A percentile compares a stretch with the other conserved stretches of the same genome.
Evolutionary conservation across 2,113 vertebrate genomes (phyloP).

Genomic region (Ascaphus truei): DNA sequence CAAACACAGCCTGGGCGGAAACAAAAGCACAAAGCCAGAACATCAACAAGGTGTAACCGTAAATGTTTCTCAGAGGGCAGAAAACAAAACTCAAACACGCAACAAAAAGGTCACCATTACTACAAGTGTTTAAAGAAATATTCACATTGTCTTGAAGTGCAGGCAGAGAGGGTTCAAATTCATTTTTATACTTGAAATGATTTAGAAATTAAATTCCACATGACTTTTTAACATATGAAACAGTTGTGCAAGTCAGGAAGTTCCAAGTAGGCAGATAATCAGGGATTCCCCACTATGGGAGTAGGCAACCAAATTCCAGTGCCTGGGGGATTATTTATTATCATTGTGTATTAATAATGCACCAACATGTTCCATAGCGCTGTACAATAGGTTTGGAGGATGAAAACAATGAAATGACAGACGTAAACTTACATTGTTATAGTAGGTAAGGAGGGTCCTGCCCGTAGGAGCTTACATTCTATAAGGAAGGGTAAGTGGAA

Average conservation of each 20-base stretch:
- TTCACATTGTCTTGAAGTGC: too few relatives aligned
- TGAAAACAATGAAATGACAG: too few relatives aligned
- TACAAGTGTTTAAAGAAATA: neutral
- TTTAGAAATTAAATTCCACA: neutral
- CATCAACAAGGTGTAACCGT: conserved; percentile 18
- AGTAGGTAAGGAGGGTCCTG: too few relatives aligned
- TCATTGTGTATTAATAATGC: too few relatives aligned
- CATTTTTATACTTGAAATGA: neutral
- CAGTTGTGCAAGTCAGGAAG: neutral
- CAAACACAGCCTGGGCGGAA: neutral
- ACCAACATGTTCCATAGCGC: too few relatives aligned
- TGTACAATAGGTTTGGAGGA: too few relatives aligned
- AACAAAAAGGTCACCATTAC: neutral
- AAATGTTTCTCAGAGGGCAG: neutral
- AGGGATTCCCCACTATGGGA: conserved; percentile 24
- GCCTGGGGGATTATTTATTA: too few relatives aligned
- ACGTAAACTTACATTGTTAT: too few relatives aligned
- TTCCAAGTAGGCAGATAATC: conserved; percentile 14
- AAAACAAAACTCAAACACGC: neutral
- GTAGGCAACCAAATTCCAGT: neutral
- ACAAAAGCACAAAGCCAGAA: neutral
- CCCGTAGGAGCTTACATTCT: too few relatives aligned
- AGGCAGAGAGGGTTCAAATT: neutral
- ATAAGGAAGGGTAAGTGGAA: too few relatives aligned
- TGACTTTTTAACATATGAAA: neutral